These are phyloP conservation scores for Chloroceryle inda DNA, from an alignment of 2,797 vertebrate species.

Conservation along the genomic window DNA sequence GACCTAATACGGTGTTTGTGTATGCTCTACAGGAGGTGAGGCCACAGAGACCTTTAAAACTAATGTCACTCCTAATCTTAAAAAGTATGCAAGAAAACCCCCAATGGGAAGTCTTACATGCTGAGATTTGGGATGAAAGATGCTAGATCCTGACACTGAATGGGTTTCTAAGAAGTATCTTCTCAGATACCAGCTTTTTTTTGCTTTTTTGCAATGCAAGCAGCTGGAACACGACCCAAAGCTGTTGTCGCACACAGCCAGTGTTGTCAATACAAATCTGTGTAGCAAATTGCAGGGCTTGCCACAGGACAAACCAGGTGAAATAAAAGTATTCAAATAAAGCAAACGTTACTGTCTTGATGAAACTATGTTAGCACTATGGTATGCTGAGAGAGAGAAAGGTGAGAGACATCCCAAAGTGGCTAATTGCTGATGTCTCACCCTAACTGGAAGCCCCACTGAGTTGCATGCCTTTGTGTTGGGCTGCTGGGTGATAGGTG, in stretches of 20 bases:
- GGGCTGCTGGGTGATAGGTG: background rate
- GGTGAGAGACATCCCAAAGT: background rate
- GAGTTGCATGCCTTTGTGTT: background rate
- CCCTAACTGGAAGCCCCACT: background rate
- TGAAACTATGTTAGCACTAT: background rate
- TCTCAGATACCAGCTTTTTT: background rate
- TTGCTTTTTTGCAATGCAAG: background rate
- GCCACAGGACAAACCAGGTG: background rate
- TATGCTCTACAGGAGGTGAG: background rate
- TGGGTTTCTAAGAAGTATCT: background rate
- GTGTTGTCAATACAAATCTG: accelerated
- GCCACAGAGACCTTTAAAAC: background rate
- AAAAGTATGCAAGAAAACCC: background rate
- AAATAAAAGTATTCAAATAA: background rate
- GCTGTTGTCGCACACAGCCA: background rate
- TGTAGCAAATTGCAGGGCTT: background rate
- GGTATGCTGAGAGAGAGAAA: background rate
- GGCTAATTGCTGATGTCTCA: background rate
- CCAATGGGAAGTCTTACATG: background rate
- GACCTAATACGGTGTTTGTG: background rate
- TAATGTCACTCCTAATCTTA: background rate
- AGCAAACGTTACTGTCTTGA: background rate
- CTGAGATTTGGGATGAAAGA: background rate
- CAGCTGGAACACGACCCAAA: background rate
- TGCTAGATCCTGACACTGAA: background rate